Evolutionary conservation across 2,113 vertebrate genomes (phyloP).

Genomic region (Tonatia bakeri): DNA sequence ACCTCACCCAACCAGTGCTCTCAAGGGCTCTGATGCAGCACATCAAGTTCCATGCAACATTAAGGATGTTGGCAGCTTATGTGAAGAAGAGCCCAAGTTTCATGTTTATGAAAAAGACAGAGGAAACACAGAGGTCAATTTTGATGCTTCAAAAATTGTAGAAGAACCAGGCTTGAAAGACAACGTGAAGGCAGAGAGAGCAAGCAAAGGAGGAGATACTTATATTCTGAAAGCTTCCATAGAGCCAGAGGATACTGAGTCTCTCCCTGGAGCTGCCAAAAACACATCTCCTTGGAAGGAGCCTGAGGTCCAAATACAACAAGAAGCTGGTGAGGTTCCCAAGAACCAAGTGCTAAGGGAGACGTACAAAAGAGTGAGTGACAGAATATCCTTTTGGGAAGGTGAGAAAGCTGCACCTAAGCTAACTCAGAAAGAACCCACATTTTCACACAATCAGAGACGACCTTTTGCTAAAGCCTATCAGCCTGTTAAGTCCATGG

Average conservation of each 20-base stretch:
- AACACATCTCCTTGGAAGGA: slow-evolving; percentile 8
- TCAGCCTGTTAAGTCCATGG: not conserved
- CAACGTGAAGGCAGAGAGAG: not conserved
- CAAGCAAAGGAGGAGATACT: not conserved
- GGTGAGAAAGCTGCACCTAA: slow-evolving; percentile 74
- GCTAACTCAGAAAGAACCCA: slow-evolving; percentile 8
- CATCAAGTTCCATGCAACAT: not conserved
- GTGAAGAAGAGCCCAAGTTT: not conserved
- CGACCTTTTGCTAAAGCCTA: not conserved
- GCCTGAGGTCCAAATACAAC: not conserved
- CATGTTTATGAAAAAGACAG: not conserved
- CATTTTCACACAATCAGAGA: not conserved
- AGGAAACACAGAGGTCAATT: not conserved
- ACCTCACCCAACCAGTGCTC: not conserved
- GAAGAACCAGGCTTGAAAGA: slow-evolving; percentile 10
- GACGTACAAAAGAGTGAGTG: slow-evolving; percentile 82
- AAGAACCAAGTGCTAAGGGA: slow-evolving; percentile 47
- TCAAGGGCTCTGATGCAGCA: not conserved
- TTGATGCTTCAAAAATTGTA: not conserved
- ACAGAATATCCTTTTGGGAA: slow-evolving; percentile 94
- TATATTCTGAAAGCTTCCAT: not conserved
- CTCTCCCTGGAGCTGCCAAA: not conserved
- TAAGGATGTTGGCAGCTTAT: not conserved
- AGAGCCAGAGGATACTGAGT: not conserved
- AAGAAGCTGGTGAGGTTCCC: slow-evolving; percentile 20